Evolutionary conservation across 53 echinoderm and acorn worm species (phyloP), one percentile per base, ranked within the genome.

Genomic region (Arbacia lixula): DNA sequence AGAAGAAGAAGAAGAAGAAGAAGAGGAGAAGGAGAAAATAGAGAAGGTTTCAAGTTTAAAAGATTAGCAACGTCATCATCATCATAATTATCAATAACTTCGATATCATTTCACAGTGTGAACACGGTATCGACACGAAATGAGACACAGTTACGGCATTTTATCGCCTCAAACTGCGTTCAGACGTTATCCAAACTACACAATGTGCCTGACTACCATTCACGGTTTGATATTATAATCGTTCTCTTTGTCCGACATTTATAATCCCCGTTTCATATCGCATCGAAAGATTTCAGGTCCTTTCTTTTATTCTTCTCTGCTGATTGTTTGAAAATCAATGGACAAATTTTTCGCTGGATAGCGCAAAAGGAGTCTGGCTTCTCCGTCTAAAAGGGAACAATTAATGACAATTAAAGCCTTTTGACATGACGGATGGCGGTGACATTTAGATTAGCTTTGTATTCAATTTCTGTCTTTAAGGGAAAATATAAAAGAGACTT

Each of bases 341-440:
- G 57, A 58, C 77, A 57, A 77, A 77, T 77, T 77, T 75, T 77
- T 58, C 60, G 58, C 60, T 58, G 37, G 57, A 36, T 58, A 55
- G 37, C 57, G 36, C 33, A 34, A 75, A 75, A 20, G 36, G 53
- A 52, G 54, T 16, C 28, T 24, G 3, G 25, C 6, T 57, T 36
- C 35, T 22, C 12, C 38, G 37, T 57, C 36, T 77, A 27, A 77
- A 77, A 41, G 16, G 57, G 77, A 77, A 77, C 77, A 58, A 77
- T 77, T 77, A 77, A 77, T 77, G 58, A 58, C 77, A 77, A 77
- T 77, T 77, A 77, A 24, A n/a, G 37, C 43, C 36, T 58, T 77
- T 77, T 19, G 42, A 58, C 36, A 58, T 77, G 77, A 77, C 27
- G 77, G 77, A 77, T 77, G 0, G 28, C 22, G 31, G 31, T 77